These are phyloP conservation scores for Scaptomyza reducta DNA, from an alignment of 2,888 invertebrate species.

Conservation along the genomic window DNA sequence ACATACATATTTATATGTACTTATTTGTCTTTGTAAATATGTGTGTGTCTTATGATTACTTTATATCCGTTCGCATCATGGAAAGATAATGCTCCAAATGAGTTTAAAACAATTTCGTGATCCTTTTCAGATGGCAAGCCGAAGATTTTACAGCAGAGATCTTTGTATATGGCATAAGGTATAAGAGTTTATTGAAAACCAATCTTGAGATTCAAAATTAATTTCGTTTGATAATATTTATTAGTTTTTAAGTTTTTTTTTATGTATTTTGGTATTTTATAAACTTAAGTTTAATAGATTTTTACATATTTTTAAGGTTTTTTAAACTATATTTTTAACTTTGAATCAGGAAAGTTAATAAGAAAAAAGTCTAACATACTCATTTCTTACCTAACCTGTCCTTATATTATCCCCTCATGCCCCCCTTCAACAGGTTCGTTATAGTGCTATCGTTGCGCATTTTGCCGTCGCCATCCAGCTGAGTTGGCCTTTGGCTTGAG, in stretches of 20 bases:
- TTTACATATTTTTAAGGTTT: too few relatives aligned
- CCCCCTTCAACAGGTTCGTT: not conserved
- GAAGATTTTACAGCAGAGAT: not conserved
- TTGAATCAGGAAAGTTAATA: not conserved
- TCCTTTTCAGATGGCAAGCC: not conserved
- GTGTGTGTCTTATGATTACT: slow-evolving; percentile 45
- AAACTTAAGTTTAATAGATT: too few relatives aligned
- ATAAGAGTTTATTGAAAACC: not conserved
- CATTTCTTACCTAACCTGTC: not conserved
- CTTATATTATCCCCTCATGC: not conserved
- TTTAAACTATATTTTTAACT: too few relatives aligned
- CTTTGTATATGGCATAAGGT: not conserved
- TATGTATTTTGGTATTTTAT: too few relatives aligned
- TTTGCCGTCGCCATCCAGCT: slow-evolving; percentile 53
- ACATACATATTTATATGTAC: slow-evolving; percentile 21
- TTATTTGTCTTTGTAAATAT: slow-evolving; percentile 2
- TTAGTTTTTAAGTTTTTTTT: too few relatives aligned
- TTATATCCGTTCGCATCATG: slow-evolving; percentile 55
- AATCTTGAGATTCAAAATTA: too few relatives aligned
- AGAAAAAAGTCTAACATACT: not conserved
- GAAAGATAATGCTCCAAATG: slow-evolving; percentile 7
- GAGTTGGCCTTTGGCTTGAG: slow-evolving; percentile 69
- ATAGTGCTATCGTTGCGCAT: slow-evolving; percentile 12
- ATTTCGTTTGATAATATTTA: too few relatives aligned
- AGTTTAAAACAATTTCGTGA: not conserved